Conservation (phyloP, 2,888 invertebrate genomes). For the Hypena proboscidalis region DNA sequence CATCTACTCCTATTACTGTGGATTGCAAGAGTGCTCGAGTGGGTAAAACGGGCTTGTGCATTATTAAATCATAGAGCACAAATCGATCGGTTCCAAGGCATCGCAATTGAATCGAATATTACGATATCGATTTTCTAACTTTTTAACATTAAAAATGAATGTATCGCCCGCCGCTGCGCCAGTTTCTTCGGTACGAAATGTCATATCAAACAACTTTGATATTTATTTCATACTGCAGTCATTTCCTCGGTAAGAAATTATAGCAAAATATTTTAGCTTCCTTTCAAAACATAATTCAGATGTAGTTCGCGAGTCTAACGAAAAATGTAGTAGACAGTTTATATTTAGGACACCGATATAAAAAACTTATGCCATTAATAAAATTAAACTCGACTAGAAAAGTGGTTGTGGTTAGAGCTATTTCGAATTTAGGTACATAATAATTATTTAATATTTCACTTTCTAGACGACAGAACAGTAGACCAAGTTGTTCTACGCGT, state of each 20-base stretch:
- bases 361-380: no score
- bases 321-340: no score
- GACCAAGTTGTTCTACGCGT: no score
- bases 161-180: conserved; percentile 10
- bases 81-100: conserved; percentile 28
- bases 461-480: no score
- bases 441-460: no score
- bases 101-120: conserved; percentile 23
- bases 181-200: conserved; percentile 7
- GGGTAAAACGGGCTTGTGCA: conserved; percentile 34
- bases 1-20: conserved; percentile 45
- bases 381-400: no score
- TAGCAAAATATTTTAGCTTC: no score
- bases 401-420: no score
- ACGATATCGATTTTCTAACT: conserved; percentile 41
- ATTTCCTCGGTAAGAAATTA: not conserved
- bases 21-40: conserved; percentile 37
- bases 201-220: not conserved
- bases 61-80: conserved; percentile 41
- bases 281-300: no score
- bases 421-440: no score
- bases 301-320: no score
- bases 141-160: conserved; percentile 32
- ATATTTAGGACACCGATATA: no score
- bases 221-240: not conserved